Evolutionary conservation across 2,113 vertebrate species (phyloP).

Genomic region (Aegotheles bennettii): DNA sequence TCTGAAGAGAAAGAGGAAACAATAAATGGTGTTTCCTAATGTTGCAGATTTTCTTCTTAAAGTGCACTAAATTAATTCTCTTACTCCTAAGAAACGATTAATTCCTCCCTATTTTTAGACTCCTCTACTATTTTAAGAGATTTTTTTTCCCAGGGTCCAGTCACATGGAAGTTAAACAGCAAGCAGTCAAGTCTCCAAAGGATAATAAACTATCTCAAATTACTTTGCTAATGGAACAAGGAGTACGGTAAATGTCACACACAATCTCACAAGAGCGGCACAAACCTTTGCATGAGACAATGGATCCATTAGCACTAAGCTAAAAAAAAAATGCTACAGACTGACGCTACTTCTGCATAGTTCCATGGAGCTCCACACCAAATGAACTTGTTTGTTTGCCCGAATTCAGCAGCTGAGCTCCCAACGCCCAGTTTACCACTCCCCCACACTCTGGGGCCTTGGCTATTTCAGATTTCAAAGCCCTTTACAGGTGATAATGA

Average conservation of each 20-base stretch:
- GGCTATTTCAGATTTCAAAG: not conserved
- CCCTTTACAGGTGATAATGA: not conserved
- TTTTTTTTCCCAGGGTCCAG: not conserved
- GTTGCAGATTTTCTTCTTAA: not conserved
- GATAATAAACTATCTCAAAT: constrained; percentile 52
- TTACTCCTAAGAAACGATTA: not conserved
- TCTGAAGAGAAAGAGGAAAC: not conserved
- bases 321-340: not conserved
- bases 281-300: constrained; percentile 27
- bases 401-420: not conserved
- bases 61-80: not conserved
- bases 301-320: constrained; percentile 19
- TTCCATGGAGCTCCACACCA: not conserved
- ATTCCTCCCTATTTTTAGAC: constrained; percentile 18
- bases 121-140: not conserved
- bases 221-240: constrained; percentile 58
- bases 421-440: not conserved
- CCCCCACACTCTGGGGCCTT: not conserved
- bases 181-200: constrained; percentile 29
- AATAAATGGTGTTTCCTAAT: not conserved
- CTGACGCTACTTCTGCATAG: not conserved
- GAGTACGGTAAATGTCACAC: constrained; percentile 56
- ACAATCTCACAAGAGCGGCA: not conserved
- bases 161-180: constrained; percentile 49
- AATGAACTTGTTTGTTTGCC: not conserved